A percentile compares a stretch with the other conserved stretches of the same genome.
Conservation (phyloP, 2,113 vertebrate species). For the Sebastes schlegelii region DNA sequence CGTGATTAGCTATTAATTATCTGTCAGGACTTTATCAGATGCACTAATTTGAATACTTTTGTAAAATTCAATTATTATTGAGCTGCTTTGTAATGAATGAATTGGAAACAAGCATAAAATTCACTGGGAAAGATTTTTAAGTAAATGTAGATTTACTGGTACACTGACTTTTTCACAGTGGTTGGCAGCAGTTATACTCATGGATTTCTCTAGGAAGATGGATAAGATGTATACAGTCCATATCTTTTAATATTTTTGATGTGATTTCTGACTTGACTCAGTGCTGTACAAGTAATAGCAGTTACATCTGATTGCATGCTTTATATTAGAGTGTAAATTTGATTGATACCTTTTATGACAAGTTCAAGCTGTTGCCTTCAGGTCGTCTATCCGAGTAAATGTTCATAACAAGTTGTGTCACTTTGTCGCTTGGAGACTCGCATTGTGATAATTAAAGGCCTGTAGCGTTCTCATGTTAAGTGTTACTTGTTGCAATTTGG, state of each 20-base stretch:
- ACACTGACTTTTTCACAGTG: neutral
- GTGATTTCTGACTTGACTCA: neutral
- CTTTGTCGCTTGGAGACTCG: conserved; percentile 28
- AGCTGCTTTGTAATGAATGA: conserved; percentile 14
- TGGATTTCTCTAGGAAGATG: neutral
- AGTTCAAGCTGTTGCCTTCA: conserved; percentile 47
- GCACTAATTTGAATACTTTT: conserved; percentile 16
- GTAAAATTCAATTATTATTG: conserved; percentile 8
- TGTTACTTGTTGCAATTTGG: conserved; percentile 34
- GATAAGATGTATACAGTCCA: neutral
- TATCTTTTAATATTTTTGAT: neutral
- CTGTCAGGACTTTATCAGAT: conserved; percentile 33
- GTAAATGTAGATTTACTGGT: neutral
- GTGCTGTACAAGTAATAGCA: neutral
- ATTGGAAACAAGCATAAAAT: neutral
- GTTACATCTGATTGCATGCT: neutral
- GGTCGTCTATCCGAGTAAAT: conserved; percentile 22
- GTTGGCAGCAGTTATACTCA: neutral
- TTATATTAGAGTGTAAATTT: neutral
- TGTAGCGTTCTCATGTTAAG: neutral
- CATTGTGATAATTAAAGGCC: conserved; percentile 38
- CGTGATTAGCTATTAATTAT: conserved; percentile 43
- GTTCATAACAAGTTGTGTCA: conserved; percentile 15
- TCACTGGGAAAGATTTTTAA: neutral
- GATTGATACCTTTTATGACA: conserved; percentile 34